phyloP scores from a whole-genome alignment of 2,888 invertebrate species.

The Seira sanloemensis region DNA sequence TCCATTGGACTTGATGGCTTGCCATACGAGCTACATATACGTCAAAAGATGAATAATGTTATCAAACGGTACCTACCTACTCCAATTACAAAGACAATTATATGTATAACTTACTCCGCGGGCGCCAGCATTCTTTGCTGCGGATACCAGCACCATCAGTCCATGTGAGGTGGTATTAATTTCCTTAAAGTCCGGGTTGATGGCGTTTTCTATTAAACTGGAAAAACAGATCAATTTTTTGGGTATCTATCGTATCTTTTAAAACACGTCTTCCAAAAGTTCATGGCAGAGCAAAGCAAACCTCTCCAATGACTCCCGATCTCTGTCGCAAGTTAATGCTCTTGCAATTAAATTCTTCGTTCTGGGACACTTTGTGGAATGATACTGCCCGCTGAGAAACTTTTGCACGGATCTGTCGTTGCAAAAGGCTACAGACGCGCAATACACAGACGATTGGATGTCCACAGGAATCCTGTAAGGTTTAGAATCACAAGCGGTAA shows the following conservation, averaged over 20 bases:
- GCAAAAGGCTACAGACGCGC: slow-evolving; percentile 19
- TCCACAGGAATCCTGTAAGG: slow-evolving; percentile 28
- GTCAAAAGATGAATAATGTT: too few species aligned
- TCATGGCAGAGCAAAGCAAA: background rate
- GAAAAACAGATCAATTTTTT: background rate
- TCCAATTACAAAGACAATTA: too few species aligned
- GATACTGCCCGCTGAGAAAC: slow-evolving; percentile 29
- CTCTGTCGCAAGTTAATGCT: slow-evolving; percentile 32
- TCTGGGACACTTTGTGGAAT: background rate
- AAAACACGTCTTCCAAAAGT: background rate
- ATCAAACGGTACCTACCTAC: too few species aligned
- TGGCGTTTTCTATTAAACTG: background rate
- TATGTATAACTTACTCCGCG: slow-evolving; percentile 26
- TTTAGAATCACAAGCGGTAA: background rate
- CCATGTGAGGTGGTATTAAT: slow-evolving; percentile 24
- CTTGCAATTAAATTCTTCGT: slow-evolving; percentile 16
- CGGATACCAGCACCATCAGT: slow-evolving; percentile 5
- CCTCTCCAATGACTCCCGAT: background rate
- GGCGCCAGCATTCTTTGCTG: slow-evolving; percentile 27
- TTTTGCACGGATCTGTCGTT: background rate
- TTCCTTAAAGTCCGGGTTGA: background rate
- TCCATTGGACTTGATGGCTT: background rate
- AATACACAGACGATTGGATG: slow-evolving; percentile 34
- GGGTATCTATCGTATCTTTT: background rate
- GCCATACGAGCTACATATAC: too few species aligned